These are phyloP conservation scores for Rhinatrema bivittatum DNA, from an alignment of 2,797 vertebrate genomes.

Conservation along the genomic window DNA sequence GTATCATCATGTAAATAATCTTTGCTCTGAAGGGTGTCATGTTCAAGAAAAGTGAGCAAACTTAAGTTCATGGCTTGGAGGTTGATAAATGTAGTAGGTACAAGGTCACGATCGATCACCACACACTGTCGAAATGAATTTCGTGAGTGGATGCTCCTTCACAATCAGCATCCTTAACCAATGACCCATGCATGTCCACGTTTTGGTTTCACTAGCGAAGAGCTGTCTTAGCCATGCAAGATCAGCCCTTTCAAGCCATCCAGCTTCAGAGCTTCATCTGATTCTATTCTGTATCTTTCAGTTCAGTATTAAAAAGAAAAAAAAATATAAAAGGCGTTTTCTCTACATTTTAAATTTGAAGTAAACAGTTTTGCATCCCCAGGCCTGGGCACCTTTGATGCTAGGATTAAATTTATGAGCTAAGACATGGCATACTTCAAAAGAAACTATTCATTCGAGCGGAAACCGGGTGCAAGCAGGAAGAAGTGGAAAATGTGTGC, in stretches of 20 bases:
- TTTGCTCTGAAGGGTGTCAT: constrained; percentile 8
- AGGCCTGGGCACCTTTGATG: constrained; percentile 57
- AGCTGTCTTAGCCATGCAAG: constrained; percentile 21
- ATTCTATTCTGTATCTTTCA: constrained; percentile 44
- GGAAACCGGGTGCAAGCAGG: constrained; percentile 20
- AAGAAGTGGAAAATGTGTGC: constrained; percentile 14
- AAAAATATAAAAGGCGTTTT: constrained; percentile 47
- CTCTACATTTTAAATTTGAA: constrained; percentile 42
- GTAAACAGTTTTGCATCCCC: constrained; percentile 60
- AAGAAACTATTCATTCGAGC: constrained; percentile 54
- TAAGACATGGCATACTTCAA: constrained; percentile 68
- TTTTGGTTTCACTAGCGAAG: constrained; percentile 31
- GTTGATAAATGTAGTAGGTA: constrained; percentile 48
- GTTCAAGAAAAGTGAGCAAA: constrained; percentile 42
- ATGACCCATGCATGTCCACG: constrained; percentile 63
- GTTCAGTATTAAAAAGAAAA: constrained; percentile 16
- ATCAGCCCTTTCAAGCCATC: constrained; percentile 51
- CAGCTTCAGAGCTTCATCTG: constrained; percentile 22
- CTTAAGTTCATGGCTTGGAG: constrained; percentile 49
- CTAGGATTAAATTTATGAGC: constrained; percentile 67
- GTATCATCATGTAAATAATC: background rate
- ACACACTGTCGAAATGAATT: constrained; percentile 75
- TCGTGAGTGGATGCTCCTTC: constrained; percentile 73
- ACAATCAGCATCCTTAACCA: constrained; percentile 63
- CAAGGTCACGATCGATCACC: constrained; percentile 71